Evolutionary conservation across 2,113 vertebrate genomes (phyloP).

Genomic region (Catharus fuscescens): DNA sequence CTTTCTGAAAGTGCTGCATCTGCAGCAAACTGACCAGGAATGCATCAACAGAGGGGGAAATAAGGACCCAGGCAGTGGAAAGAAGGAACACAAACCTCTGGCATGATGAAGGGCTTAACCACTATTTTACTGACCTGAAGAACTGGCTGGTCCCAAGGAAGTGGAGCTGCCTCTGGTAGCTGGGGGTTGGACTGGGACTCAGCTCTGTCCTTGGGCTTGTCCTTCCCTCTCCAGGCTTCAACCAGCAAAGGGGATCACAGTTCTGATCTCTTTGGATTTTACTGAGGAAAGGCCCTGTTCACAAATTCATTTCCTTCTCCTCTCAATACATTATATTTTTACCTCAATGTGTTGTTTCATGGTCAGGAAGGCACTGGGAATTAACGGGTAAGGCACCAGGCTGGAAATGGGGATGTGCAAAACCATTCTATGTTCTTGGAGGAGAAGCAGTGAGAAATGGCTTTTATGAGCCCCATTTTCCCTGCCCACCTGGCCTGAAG

Average conservation of each 20-base stretch:
- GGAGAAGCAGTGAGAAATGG: background rate
- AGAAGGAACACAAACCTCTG: background rate
- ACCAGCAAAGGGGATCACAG: background rate
- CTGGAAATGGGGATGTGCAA: background rate
- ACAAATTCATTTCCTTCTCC: background rate
- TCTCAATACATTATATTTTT: background rate
- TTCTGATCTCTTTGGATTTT: background rate
- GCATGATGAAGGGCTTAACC: background rate
- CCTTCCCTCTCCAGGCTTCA: background rate
- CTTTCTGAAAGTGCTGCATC: background rate
- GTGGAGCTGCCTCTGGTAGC: background rate
- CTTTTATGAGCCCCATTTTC: background rate
- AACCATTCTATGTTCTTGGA: background rate
- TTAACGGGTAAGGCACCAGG: background rate
- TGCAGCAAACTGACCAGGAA: background rate
- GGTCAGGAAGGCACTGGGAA: background rate
- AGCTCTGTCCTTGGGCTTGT: background rate
- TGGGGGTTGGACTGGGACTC: background rate
- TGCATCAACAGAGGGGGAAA: background rate
- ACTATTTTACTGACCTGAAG: background rate
- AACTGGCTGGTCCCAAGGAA: conserved; percentile 3
- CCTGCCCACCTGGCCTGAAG: background rate
- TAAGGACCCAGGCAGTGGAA: background rate
- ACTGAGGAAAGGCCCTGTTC: background rate
- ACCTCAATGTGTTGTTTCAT: background rate